Evolutionary conservation across 1,140 invertebrate species (phyloP).

Genomic region (Polypedilum pembai): DNA sequence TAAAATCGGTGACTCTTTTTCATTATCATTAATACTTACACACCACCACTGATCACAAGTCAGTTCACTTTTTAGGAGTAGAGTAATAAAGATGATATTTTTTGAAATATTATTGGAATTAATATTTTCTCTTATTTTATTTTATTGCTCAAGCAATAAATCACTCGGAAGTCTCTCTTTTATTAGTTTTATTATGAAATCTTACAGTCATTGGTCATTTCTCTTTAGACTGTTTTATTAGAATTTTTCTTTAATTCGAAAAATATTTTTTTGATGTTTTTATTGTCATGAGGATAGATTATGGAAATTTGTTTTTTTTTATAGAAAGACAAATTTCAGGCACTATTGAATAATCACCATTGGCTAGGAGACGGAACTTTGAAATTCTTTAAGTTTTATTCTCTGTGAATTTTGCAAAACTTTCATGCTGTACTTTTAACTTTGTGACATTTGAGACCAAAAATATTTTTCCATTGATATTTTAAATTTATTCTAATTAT

Average conservation of each 20-base stretch:
- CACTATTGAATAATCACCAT: too few relatives aligned
- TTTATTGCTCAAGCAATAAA: conserved; percentile 8
- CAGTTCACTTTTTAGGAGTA: background rate
- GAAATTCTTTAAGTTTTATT: too few relatives aligned
- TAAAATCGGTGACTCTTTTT: too few relatives aligned
- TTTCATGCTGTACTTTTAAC: too few relatives aligned
- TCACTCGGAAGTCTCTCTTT: conserved; percentile 4
- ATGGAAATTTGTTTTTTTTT: background rate
- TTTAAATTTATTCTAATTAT: too few relatives aligned
- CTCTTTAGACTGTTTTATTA: background rate
- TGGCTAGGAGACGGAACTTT: too few relatives aligned
- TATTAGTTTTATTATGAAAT: conserved; percentile 1
- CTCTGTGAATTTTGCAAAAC: too few relatives aligned
- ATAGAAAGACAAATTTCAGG: too few relatives aligned
- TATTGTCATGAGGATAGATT: conserved; percentile 18
- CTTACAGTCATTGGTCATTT: conserved; percentile 10
- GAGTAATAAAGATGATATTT: conserved; percentile 12
- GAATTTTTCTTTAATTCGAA: background rate
- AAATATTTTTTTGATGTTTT: background rate
- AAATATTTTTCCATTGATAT: too few relatives aligned
- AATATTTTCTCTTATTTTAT: conserved; percentile 20
- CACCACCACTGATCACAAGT: background rate
- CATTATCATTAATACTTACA: background rate
- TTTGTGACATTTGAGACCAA: too few relatives aligned
- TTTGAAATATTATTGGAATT: conserved; percentile 16